Percentiles rank a stretch among this genome's conserved stretches.
Conservation (phyloP, 2,888 invertebrate species). For the Leptura quadrifasciata region DNA sequence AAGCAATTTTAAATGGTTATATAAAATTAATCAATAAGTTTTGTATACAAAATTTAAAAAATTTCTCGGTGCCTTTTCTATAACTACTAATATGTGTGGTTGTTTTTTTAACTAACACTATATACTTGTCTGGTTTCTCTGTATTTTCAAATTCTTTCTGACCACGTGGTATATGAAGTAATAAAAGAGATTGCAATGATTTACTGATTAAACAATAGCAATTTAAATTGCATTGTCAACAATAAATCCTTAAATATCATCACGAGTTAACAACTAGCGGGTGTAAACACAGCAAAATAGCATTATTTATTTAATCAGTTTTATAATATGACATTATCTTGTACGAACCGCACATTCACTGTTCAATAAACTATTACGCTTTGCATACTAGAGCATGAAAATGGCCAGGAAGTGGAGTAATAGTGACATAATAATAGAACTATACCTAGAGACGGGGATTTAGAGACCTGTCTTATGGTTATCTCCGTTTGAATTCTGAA, state of each 20-base stretch:
- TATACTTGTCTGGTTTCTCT: no score
- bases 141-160: not conserved
- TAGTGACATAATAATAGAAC: conserved; percentile 51
- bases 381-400: conserved; percentile 52
- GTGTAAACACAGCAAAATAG: conserved; percentile 21
- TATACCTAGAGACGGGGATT: conserved; percentile 26
- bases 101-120: no score
- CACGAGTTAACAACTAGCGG: not conserved
- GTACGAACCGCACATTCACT: conserved; percentile 50
- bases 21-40: no score
- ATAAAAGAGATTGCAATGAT: not conserved
- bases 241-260: conserved; percentile 8
- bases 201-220: not conserved
- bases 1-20: no score
- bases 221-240: conserved; percentile 3
- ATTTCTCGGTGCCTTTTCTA: no score
- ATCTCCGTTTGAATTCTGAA: conserved; percentile 22
- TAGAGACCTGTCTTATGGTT: conserved; percentile 24
- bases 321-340: conserved; percentile 10
- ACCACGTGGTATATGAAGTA: not conserved
- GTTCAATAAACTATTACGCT: conserved; percentile 45
- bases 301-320: conserved; percentile 26
- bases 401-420: conserved; percentile 54
- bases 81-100: no score
- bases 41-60: no score